phyloP scores from a whole-genome alignment of 30 jellyfish, hydroid and myxozoan species.

The Clytia hemisphaerica region DNA sequence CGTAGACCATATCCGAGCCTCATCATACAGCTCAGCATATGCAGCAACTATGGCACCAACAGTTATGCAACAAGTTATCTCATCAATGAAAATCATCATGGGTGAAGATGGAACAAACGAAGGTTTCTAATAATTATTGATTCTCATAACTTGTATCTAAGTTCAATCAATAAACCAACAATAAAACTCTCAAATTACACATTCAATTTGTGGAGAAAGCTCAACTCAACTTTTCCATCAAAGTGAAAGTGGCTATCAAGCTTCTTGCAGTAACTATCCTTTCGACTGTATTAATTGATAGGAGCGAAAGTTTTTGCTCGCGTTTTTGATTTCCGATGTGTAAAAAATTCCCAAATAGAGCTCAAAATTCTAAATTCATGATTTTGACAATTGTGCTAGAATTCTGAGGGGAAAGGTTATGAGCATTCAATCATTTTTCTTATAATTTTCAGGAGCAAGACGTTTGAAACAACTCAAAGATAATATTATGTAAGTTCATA shows the following conservation, averaged over 20 bases:
- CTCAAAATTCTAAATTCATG: too few relatives aligned
- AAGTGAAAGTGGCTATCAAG: too few relatives aligned
- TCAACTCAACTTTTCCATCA: too few relatives aligned
- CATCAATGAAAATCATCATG: slow-evolving; percentile 88
- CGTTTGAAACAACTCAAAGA: slow-evolving; percentile 42
- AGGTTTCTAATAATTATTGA: slow-evolving; percentile 41
- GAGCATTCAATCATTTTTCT: neutral
- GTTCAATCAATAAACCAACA: too few relatives aligned
- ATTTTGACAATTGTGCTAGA: neutral
- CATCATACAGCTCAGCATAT: slow-evolving; percentile 88
- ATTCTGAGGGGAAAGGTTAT: neutral
- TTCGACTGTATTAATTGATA: too few relatives aligned
- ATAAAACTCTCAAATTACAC: too few relatives aligned
- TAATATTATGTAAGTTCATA: slow-evolving; percentile 42
- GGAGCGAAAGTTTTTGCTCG: too few relatives aligned
- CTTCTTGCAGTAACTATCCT: too few relatives aligned
- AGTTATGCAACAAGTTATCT: slow-evolving; percentile 70
- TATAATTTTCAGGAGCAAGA: slow-evolving; percentile 31
- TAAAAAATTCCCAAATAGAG: neutral
- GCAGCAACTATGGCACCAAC: slow-evolving; percentile 95
- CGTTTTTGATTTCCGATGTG: neutral
- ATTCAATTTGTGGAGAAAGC: too few relatives aligned
- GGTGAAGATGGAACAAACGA: slow-evolving; percentile 87
- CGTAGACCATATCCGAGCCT: slow-evolving; percentile 77
- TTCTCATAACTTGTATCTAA: too few relatives aligned